Evolutionary conservation across 2,797 vertebrate genomes (phyloP).

Genomic region (Leuciscus waleckii): DNA sequence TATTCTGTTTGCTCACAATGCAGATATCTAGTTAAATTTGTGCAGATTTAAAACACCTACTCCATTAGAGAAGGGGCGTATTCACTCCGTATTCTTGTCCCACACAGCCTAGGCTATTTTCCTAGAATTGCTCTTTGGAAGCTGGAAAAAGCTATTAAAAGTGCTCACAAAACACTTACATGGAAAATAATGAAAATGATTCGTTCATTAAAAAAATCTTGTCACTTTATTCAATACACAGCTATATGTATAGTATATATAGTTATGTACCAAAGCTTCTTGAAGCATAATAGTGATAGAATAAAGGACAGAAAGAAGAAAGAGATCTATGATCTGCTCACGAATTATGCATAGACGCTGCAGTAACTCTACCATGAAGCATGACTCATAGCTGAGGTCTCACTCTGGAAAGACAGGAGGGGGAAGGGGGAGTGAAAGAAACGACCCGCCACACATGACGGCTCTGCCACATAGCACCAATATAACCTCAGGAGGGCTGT

Average conservation of each 20-base stretch:
- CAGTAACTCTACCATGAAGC: conserved; percentile 69
- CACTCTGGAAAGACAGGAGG: conserved; percentile 31
- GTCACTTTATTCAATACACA: neutral
- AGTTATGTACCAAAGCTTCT: neutral
- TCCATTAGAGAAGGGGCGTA: neutral
- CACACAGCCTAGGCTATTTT: neutral
- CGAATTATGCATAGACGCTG: conserved; percentile 71
- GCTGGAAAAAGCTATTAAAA: neutral
- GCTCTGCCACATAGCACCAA: neutral
- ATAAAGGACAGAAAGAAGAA: conserved; percentile 19
- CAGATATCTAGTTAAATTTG: neutral
- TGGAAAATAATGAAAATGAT: neutral
- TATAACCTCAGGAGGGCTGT: neutral
- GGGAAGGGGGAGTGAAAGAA: conserved; percentile 9
- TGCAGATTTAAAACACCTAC: neutral
- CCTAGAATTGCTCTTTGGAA: neutral
- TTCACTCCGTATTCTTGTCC: neutral
- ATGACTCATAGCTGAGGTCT: conserved; percentile 79
- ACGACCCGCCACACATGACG: conserved; percentile 16
- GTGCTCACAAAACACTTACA: neutral
- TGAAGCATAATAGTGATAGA: neutral
- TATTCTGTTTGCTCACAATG: conserved; percentile 3
- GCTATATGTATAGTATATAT: neutral
- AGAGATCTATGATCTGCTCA: conserved; percentile 53
- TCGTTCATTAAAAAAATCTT: neutral